A percentile compares a stretch with the other conserved stretches of the same genome.
These are phyloP conservation scores for Limnephilus lunatus DNA, from an alignment of 2,888 invertebrate species.

Conservation along the genomic window DNA sequence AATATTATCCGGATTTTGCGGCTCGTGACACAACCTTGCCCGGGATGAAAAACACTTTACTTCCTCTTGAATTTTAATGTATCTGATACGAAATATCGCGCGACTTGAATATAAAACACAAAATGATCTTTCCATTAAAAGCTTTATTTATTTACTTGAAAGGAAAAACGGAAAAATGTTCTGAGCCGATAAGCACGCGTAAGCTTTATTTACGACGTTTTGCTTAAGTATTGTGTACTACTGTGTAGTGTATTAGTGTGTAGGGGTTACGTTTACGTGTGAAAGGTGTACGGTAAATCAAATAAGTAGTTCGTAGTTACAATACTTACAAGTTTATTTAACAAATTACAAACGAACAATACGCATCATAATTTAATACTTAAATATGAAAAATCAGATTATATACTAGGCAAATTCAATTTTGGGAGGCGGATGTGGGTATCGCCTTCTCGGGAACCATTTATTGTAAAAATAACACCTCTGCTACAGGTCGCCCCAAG, in stretches of 20 bases:
- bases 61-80: slow-evolving; percentile 5
- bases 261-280: no score
- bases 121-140: background rate
- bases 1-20: background rate
- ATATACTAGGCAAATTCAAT: no score
- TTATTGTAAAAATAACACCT: no score
- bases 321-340: no score
- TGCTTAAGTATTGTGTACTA: background rate
- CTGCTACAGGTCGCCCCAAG: no score
- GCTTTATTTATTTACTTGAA: background rate
- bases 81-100: background rate
- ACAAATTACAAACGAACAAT: no score
- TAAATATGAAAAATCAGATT: no score
- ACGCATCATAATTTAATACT: no score
- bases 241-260: background rate
- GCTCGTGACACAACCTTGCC: background rate
- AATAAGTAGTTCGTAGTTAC: no score
- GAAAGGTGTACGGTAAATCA: no score
- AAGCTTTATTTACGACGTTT: background rate
- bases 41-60: slow-evolving; percentile 13
- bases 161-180: background rate
- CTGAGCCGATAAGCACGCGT: background rate
- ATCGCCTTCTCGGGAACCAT: no score
- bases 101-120: background rate
- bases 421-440: no score